Base-by-base conservation (phyloP, 1,140 invertebrate species). In the Cataglyphis hispanica region DNA sequence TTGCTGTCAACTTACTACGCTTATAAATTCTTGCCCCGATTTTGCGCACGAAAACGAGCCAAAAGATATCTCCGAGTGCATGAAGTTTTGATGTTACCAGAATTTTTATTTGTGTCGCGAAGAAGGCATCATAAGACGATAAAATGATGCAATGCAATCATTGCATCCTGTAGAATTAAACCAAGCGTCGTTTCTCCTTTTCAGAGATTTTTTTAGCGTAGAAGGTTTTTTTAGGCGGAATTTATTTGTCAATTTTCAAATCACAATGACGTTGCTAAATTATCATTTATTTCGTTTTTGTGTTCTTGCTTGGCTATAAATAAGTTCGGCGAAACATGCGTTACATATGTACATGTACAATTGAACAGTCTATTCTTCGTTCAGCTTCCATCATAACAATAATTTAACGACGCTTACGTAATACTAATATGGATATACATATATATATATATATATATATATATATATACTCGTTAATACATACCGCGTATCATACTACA, bases 401-500 rank as follows among this genome's bases (percentile, higher is more conserved):
- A 90, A 90, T 90, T 90, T 90, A 89, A 90, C 34, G 69, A 19
- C 37, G 40, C 46, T 84, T 84, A 84, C 22, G 5, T 70, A 53
- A 4, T 64, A 85, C 70, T 64, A 86, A 53, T 76, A 67, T 56
- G 58, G 69, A 84, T 37, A 72, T 31, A 56, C 50, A 27, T 56
- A 61, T 22, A 19, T 16, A 50, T 31, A 31, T 31, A 31, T 31
- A 50, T 31, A 31, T 31, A 31, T 31, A 31, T 8, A 40, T 53
- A 77, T 53, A 66, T 34, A 22, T 50, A 50, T 50, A 50, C 46
- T 19, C 40, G 37, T 88, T 77, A 61, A 83, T 89, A 83, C 78
- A 80, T 3, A 31, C 1, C 31, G 31, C 31, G 66, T 56, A 11
- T 58, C 34, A 74, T 60, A n/a, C 25, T 64, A 66, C 67, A 63